Conservation (phyloP, 1,140 invertebrate genomes). For the Tetranychus cinnabarinus region DNA sequence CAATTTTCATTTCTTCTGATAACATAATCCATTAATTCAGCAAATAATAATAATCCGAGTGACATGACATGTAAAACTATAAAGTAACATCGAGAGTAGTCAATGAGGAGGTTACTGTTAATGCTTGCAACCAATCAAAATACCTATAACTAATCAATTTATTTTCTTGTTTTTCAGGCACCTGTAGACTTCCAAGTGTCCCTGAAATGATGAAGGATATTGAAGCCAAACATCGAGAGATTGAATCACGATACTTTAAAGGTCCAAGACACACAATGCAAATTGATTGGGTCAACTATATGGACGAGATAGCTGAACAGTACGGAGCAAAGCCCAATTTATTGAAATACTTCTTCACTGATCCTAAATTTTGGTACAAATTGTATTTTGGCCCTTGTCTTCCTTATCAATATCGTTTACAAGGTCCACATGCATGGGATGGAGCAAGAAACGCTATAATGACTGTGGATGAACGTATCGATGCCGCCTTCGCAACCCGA, state of each 20-base stretch:
- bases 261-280: constrained; percentile 23
- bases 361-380: constrained; percentile 18
- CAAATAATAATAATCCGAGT: no score
- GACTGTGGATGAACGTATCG: constrained; percentile 7
- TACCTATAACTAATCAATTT: no score
- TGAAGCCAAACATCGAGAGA: constrained; percentile 14
- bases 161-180: not conserved
- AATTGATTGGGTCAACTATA: constrained; percentile 20
- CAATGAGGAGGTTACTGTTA: no score
- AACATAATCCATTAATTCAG: no score
- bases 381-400: constrained; percentile 20
- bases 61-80: no score
- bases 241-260: constrained; percentile 16
- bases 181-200: constrained; percentile 14
- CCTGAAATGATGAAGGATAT: constrained; percentile 21
- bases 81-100: no score
- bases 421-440: constrained; percentile 15
- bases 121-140: no score
- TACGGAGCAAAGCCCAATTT: constrained; percentile 20
- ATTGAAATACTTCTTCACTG: constrained; percentile 16
- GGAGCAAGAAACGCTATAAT: constrained; percentile 12
- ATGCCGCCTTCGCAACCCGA: constrained; percentile 5
- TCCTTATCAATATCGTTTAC: constrained; percentile 21
- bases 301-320: constrained; percentile 18
- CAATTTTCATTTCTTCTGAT: no score